Percentiles rank a stretch among this genome's conserved stretches.
phyloP scores from a whole-genome alignment of 2,888 invertebrate species.

The Muscina levida region DNA sequence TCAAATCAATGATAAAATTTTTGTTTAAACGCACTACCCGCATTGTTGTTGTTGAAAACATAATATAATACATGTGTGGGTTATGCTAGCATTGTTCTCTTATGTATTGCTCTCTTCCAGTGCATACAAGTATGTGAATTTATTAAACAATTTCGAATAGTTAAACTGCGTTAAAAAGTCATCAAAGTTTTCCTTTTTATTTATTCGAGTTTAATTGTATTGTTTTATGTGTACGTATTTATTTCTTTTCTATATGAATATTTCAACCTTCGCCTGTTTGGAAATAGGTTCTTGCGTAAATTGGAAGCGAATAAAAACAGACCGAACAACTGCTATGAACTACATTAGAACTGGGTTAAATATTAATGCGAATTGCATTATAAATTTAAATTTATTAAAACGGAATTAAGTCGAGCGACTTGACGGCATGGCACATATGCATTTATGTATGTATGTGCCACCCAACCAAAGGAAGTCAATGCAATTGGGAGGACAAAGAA shows the following conservation, averaged over 20 bases:
- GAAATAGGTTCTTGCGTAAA: background rate
- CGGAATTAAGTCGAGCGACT: no score
- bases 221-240: background rate
- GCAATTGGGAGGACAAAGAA: no score
- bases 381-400: no score
- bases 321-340: no score
- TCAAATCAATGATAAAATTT: background rate
- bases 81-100: background rate
- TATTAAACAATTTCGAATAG: background rate
- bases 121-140: background rate
- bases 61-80: no score
- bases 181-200: conserved; percentile 10
- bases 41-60: no score
- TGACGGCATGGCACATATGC: no score
- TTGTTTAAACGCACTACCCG: background rate
- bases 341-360: no score
- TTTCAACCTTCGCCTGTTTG: background rate
- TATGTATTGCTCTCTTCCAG: background rate
- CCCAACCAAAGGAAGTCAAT: background rate
- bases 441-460: no score
- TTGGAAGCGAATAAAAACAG: no score
- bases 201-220: background rate
- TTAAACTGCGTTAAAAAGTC: conserved; percentile 16
- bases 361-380: no score
- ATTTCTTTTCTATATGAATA: background rate